These are phyloP conservation scores for Chionoecetes opilio DNA, from an alignment of 1,140 invertebrate species.

Conservation along the genomic window DNA sequence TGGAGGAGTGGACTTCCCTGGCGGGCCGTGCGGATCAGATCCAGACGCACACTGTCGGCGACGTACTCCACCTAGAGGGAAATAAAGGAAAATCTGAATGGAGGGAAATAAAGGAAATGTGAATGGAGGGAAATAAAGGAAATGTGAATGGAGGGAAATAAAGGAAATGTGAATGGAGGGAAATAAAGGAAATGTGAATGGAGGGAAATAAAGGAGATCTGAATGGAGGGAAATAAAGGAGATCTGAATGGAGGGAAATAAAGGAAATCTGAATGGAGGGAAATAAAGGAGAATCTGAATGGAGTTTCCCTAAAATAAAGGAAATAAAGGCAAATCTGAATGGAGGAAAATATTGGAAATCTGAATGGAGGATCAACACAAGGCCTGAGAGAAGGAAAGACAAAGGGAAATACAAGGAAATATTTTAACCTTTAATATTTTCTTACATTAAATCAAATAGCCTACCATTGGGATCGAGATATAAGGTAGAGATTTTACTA, in stretches of 20 bases:
- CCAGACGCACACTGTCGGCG: conserved; percentile 93
- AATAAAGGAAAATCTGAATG: background rate
- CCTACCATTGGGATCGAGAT: too few species aligned
- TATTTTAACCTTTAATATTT: too few species aligned
- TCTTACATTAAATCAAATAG: too few species aligned
- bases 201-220: background rate
- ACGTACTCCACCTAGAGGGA: conserved; percentile 93
- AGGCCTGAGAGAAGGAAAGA: background rate
- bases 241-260: background rate
- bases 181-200: background rate
- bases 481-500: too few species aligned
- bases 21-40: conserved; percentile 94
- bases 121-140: background rate
- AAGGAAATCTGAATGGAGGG: background rate
- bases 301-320: too few species aligned
- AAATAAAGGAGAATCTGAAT: background rate
- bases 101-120: background rate
- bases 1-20: conserved; percentile 93
- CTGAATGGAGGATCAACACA: too few species aligned
- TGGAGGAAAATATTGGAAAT: too few species aligned
- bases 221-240: background rate
- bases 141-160: background rate
- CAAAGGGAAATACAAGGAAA: background rate
- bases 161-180: background rate
- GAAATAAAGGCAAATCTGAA: too few species aligned